Percentiles rank a stretch among this genome's conserved stretches.
These are phyloP conservation scores for Nannospalax galili DNA, from an alignment of 2,113 vertebrate genomes.

Conservation along the genomic window DNA sequence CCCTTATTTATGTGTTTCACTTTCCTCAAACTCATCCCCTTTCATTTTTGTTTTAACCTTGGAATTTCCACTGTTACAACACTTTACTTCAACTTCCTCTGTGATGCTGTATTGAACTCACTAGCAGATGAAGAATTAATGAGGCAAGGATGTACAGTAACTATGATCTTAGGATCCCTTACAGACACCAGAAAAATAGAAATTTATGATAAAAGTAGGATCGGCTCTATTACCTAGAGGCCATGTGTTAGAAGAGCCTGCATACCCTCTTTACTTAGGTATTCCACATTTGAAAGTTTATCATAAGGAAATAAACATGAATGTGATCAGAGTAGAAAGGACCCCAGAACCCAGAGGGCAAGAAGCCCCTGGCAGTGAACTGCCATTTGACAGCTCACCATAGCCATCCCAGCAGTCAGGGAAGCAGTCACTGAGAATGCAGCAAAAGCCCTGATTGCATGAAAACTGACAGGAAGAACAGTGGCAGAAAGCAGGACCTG, in stretches of 20 bases:
- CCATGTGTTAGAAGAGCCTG: neutral
- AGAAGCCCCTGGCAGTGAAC: too few relatives aligned
- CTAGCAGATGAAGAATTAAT: neutral
- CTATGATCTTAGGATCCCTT: neutral
- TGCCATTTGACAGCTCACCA: neutral
- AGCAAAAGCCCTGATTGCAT: neutral
- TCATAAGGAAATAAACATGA: neutral
- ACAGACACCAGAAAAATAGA: neutral
- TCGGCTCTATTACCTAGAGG: neutral
- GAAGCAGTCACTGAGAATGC: neutral
- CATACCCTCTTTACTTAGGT: neutral
- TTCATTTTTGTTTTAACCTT: slow-evolving; percentile 67
- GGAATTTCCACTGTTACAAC: slow-evolving; percentile 80
- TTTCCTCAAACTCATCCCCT: slow-evolving; percentile 28
- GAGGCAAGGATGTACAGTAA: neutral
- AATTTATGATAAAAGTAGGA: neutral
- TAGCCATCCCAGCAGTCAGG: neutral
- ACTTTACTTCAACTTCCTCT: slow-evolving; percentile 65
- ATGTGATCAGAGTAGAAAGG: neutral
- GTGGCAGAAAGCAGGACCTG: neutral
- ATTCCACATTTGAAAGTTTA: neutral
- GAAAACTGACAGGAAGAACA: neutral
- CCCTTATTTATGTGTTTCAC: slow-evolving; percentile 20
- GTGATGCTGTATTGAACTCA: neutral
- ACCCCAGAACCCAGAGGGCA: neutral